phyloP scores from a whole-genome alignment of 2,888 invertebrate species.

The Terebella lapidaria region DNA sequence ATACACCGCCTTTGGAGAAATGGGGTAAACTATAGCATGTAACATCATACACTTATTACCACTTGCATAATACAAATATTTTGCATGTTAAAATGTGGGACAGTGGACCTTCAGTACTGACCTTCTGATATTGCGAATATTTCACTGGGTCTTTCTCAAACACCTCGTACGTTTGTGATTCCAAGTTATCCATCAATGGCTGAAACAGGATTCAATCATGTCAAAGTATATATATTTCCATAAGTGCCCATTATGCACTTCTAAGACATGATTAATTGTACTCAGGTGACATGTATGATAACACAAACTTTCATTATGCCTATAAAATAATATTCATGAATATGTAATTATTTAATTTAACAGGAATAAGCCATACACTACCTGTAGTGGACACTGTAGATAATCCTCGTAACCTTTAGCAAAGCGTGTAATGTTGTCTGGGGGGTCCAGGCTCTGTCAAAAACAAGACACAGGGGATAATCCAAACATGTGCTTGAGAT shows the following conservation, averaged over 20 bases:
- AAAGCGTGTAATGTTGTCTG: constrained; percentile 52
- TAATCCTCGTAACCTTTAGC: constrained; percentile 84
- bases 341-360: not conserved
- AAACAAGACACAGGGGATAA: too few relatives aligned
- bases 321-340: not conserved
- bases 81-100: too few relatives aligned
- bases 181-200: constrained; percentile 91
- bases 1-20: constrained; percentile 65
- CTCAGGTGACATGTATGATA: not conserved
- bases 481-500: too few relatives aligned
- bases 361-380: constrained; percentile 16
- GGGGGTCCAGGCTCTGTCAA: constrained; percentile 42
- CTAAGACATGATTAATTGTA: not conserved
- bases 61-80: too few relatives aligned
- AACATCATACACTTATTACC: too few relatives aligned
- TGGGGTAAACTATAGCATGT: not conserved
- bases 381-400: constrained; percentile 65
- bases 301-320: not conserved
- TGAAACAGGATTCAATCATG: constrained; percentile 66
- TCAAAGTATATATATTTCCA: not conserved
- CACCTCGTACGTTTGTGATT: constrained; percentile 91
- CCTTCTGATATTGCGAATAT: constrained; percentile 62
- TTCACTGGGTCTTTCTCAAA: constrained; percentile 98
- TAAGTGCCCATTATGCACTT: not conserved
- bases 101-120: too few relatives aligned